Percentiles rank a stretch among this genome's conserved stretches.
Evolutionary conservation across 1,140 invertebrate species (phyloP).

Genomic region (Papilio polytes): DNA sequence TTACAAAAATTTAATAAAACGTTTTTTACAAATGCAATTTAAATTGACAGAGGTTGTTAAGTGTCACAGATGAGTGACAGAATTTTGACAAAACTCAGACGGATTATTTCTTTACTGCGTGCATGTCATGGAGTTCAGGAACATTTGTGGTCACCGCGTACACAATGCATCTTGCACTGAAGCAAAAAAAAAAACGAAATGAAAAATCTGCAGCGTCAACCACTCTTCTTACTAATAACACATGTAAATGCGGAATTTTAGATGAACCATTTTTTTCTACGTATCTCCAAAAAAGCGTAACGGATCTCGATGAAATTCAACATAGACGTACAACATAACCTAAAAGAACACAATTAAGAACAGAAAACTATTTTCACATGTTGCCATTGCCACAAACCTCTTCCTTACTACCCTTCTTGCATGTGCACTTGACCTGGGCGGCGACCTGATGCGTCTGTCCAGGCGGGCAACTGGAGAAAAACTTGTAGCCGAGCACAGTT

Average conservation of each 20-base stretch:
- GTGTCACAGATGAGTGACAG: neutral
- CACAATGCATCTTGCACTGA: constrained; percentile 5
- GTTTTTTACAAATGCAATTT: neutral
- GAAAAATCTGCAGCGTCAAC: no score
- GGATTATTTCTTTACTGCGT: constrained; percentile 20
- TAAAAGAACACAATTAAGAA: no score
- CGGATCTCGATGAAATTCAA: no score
- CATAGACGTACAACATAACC: no score
- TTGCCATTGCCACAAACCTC: constrained; percentile 25
- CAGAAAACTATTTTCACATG: neutral
- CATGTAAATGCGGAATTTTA: no score
- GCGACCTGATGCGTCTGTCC: constrained; percentile 52
- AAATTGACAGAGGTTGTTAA: constrained; percentile 8
- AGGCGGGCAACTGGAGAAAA: constrained; percentile 42
- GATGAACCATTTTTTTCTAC: no score
- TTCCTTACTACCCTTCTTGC: constrained; percentile 44
- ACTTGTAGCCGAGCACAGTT: constrained; percentile 58
- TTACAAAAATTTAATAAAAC: constrained; percentile 30
- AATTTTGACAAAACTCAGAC: neutral
- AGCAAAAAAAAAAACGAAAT: neutral
- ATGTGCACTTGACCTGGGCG: constrained; percentile 53
- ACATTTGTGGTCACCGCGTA: constrained; percentile 12
- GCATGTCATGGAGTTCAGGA: constrained; percentile 16
- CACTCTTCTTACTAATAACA: no score
- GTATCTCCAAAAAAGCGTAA: no score